Base-by-base conservation (phyloP, 1,140 invertebrate genomes). In the Drosophila sp. region DNA sequence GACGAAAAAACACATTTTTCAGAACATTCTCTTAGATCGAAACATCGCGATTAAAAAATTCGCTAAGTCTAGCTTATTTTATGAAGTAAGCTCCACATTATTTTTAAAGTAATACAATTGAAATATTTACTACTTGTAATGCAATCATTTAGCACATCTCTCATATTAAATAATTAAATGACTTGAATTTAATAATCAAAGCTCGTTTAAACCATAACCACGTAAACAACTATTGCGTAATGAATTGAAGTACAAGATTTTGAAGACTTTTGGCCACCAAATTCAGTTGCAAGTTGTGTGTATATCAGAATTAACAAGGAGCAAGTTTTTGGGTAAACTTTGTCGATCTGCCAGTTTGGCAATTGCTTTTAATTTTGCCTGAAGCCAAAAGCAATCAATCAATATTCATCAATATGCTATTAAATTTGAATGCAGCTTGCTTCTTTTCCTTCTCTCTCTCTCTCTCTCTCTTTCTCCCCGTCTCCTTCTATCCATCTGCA, bases 361-460 rank as follows among this genome's bases (percentile, higher is more conserved):
- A 72, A 82, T 76, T 74, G 78, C 76, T 82, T 87, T 84, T 82
- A 87, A 86, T 86, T 86, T 86, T 87, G 79, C 78, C 64, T 64
- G 75, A 78, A 82, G 82, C 75, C 78, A 66, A 72, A 72, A 74
- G 78, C 82, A 87, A 86, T 86, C 82, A 78, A 86, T 86, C 81
- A 86, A 86, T 86, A 87, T 86, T 86, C 82, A 86, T 86, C 75
- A 82, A 87, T 82, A 76, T 75, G 67, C 82, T 72, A 87, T 86
- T 86, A 87, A 82, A 82, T 86, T 86, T 87, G 75, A 78, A 87
- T 78, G 72, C 82, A 82, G 64, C 62, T 29, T 1, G 11, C 36
- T n/a, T 5, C 38, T 32, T 25, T n/a, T n/a, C n/a, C n/a, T n/a
- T n/a, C n/a, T n/a, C n/a, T n/a, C n/a, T 32, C 45, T 8, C 5